These are phyloP conservation scores for Verasper variegatus DNA, from an alignment of 2,113 vertebrate species.

Conservation along the genomic window DNA sequence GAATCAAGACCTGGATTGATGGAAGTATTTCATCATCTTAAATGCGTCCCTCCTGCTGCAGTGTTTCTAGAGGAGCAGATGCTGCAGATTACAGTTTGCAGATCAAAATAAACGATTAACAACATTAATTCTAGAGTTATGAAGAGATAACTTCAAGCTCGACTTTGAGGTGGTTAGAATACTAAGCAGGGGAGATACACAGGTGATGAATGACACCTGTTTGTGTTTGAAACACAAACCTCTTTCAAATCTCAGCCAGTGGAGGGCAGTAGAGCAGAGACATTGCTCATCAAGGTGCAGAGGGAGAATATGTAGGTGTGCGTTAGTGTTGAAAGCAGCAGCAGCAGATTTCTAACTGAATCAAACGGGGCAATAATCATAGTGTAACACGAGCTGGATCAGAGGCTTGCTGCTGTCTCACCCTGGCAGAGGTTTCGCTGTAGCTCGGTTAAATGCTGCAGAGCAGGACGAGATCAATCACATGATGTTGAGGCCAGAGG, in stretches of 20 bases:
- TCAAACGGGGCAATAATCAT: no score
- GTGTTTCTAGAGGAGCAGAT: no score
- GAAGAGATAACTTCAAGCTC: no score
- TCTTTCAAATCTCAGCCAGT: slow-evolving; percentile 35
- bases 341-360: not conserved
- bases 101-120: not conserved
- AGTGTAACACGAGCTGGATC: no score
- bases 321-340: not conserved
- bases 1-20: not conserved
- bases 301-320: not conserved
- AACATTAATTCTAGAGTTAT: no score
- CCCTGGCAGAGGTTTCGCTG: not conserved
- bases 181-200: not conserved
- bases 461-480: slow-evolving; percentile 9
- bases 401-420: not conserved
- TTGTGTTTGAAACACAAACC: not conserved
- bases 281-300: not conserved
- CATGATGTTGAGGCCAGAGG: not conserved
- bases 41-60: not conserved
- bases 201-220: not conserved
- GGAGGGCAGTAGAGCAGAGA: slow-evolving; percentile 65
- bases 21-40: not conserved
- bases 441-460: slow-evolving; percentile 1
- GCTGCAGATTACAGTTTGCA: not conserved
- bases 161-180: no score